Conservation (phyloP, 2,888 invertebrate species). For the Drosophila lutescens region DNA sequence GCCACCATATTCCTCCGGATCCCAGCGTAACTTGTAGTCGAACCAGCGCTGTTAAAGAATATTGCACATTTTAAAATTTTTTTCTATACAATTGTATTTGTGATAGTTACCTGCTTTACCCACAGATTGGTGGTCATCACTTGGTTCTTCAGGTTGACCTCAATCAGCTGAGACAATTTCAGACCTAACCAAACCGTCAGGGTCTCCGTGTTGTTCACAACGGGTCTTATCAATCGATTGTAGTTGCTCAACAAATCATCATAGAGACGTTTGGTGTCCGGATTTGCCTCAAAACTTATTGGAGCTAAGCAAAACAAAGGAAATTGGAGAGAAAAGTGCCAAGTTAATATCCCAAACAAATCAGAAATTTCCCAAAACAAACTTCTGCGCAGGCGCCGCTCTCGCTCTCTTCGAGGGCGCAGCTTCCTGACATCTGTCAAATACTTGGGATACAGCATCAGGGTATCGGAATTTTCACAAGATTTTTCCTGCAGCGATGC, state of each 20-base stretch:
- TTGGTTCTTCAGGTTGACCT: conserved; percentile 96
- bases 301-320: conserved; percentile 67
- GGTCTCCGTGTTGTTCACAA: conserved; percentile 95
- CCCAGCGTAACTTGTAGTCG: conserved; percentile 95
- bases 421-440: conserved; percentile 55
- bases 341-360: conserved; percentile 21
- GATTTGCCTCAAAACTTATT: conserved; percentile 90
- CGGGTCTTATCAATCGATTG: conserved; percentile 96
- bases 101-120: conserved; percentile 93
- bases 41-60: conserved; percentile 90
- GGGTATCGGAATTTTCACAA: conserved; percentile 67
- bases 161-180: conserved; percentile 95
- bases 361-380: conserved; percentile 73
- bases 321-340: conserved; percentile 5
- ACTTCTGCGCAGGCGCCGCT: conserved; percentile 57
- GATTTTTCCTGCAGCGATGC: conserved; percentile 15
- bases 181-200: conserved; percentile 95
- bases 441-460: conserved; percentile 62
- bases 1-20: conserved; percentile 95
- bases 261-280: conserved; percentile 96
- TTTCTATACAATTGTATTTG: background rate
- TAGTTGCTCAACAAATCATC: conserved; percentile 98
- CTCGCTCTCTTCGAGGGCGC: conserved; percentile 36
- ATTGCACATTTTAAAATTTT: background rate
- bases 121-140: conserved; percentile 97